phyloP scores from a whole-genome alignment of 2,113 vertebrate genomes.

The Polypterus bichir region DNA sequence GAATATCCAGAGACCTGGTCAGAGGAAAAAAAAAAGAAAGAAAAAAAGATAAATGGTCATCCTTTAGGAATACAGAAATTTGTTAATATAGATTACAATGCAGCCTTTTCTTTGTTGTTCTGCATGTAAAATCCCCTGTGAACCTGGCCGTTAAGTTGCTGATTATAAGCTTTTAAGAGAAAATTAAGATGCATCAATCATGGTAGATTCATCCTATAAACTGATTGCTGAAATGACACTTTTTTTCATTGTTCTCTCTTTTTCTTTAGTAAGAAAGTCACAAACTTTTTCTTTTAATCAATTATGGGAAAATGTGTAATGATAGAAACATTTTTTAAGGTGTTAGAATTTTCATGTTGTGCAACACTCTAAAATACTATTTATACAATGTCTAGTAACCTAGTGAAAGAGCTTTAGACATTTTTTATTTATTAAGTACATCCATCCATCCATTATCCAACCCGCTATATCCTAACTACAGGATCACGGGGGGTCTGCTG shows the following conservation, averaged over 20 bases:
- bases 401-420: no score
- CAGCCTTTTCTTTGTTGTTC: slow-evolving; percentile 10
- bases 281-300: no score
- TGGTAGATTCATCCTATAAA: slow-evolving; percentile 1
- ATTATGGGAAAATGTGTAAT: no score
- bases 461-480: no score
- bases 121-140: background rate
- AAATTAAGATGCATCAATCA: slow-evolving; percentile 16
- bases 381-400: no score
- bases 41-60: background rate
- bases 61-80: slow-evolving; percentile 1
- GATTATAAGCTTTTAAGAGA: slow-evolving; percentile 11
- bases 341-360: no score
- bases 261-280: no score
- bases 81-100: slow-evolving; percentile 14
- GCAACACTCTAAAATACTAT: no score
- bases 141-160: background rate
- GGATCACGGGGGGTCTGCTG: no score
- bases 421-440: no score
- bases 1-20: slow-evolving; percentile 77
- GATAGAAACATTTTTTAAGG: no score
- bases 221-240: slow-evolving; percentile 1
- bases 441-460: no score
- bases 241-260: background rate
- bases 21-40: slow-evolving; percentile 18